These are phyloP conservation scores for Anas bernieri DNA, from an alignment of 2,797 vertebrate genomes.

Conservation along the genomic window DNA sequence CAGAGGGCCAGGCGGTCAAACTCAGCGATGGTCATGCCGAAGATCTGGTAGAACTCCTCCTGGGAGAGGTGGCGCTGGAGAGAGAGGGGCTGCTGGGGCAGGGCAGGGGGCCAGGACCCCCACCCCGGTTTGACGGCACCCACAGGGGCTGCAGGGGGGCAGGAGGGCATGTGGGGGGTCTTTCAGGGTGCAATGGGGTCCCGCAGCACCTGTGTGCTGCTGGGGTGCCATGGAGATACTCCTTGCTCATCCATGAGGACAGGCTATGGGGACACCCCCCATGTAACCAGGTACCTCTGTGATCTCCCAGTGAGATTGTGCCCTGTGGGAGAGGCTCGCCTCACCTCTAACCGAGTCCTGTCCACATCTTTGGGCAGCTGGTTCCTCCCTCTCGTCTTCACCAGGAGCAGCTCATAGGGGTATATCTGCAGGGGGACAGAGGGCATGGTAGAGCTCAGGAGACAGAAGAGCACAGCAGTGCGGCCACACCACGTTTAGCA, in stretches of 20 bases:
- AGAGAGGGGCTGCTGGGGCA: background rate
- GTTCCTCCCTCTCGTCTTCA: conserved; percentile 95
- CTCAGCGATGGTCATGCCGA: conserved; percentile 95
- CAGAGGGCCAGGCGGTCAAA: conserved; percentile 98
- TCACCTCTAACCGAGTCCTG: conserved; percentile 94
- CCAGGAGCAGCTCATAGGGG: conserved; percentile 93
- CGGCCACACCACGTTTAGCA: background rate
- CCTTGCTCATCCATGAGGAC: fast-evolving
- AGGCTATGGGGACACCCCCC: fast-evolving
- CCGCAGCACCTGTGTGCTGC: background rate
- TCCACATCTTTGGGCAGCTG: conserved; percentile 95
- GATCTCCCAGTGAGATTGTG: background rate
- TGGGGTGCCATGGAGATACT: background rate
- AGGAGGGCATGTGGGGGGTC: fast-evolving
- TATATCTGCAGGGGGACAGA: conserved; percentile 84
- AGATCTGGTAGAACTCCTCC: conserved; percentile 96
- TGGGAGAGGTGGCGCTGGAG: conserved; percentile 93
- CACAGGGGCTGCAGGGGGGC: fast-evolving
- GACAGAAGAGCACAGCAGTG: background rate
- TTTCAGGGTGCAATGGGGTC: background rate
- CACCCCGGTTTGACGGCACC: fast-evolving
- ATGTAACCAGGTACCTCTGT: background rate
- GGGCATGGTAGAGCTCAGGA: background rate
- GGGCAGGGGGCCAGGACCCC: background rate
- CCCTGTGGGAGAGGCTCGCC: background rate